Percentiles rank a stretch among this genome's conserved stretches.
Evolutionary conservation across 2,888 invertebrate species (phyloP).

Genomic region (Sminthurides aquaticus): DNA sequence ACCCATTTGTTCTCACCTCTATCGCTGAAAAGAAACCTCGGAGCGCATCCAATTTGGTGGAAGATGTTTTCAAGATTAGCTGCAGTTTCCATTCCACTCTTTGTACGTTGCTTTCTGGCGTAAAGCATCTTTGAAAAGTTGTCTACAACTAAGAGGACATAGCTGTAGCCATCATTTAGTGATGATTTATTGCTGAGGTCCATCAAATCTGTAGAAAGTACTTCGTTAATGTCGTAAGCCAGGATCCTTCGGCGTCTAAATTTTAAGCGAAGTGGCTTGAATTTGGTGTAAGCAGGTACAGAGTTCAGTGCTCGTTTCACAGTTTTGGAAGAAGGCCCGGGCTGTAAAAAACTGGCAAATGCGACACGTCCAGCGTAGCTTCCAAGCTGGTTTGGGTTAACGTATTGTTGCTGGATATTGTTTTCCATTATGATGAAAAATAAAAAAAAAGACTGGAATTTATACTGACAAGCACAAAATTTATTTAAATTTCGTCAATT

Average conservation of each 20-base stretch:
- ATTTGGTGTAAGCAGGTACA: background rate
- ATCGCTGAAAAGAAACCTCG: too few relatives aligned
- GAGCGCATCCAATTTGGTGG: too few relatives aligned
- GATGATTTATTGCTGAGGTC: background rate
- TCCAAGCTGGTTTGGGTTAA: background rate
- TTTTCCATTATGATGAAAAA: too few relatives aligned
- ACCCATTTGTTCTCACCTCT: too few relatives aligned
- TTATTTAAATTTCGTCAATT: too few relatives aligned
- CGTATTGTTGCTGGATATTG: too few relatives aligned
- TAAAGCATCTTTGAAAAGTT: background rate
- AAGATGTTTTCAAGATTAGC: too few relatives aligned
- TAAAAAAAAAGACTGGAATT: too few relatives aligned
- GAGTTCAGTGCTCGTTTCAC: background rate
- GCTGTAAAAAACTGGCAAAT: background rate
- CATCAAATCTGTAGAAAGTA: background rate
- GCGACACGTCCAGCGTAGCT: background rate
- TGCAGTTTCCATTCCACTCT: background rate
- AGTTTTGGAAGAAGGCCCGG: background rate
- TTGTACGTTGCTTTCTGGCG: background rate
- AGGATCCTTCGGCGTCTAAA: background rate
- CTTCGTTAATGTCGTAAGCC: background rate
- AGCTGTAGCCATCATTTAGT: background rate
- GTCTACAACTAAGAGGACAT: background rate
- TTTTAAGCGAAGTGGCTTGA: background rate
- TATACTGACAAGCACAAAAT: too few relatives aligned